phyloP scores from a whole-genome alignment of 2,113 vertebrate species.

The Kobus ellipsiprymnus region DNA sequence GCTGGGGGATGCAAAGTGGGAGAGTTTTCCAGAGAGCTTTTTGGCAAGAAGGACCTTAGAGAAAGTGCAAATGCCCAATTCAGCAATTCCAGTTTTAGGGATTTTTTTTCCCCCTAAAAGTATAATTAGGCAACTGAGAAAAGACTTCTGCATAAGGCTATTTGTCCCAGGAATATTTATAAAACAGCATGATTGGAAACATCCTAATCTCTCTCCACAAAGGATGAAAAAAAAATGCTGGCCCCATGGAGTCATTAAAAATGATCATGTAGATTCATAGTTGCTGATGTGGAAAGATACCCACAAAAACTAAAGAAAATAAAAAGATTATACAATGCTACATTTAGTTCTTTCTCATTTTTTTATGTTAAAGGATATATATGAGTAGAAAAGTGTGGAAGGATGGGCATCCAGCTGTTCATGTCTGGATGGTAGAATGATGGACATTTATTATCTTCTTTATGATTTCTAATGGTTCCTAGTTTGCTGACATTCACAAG shows the following conservation, averaged over 20 bases:
- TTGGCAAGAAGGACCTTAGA: background rate
- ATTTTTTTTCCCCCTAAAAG: background rate
- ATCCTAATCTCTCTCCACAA: background rate
- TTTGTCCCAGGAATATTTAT: background rate
- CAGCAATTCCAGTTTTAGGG: constrained; percentile 9
- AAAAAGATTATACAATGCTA: background rate
- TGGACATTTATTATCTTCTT: background rate
- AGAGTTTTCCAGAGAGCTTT: background rate
- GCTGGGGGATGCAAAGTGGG: background rate
- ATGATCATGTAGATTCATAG: background rate
- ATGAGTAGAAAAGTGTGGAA: background rate
- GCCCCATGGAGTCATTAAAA: background rate
- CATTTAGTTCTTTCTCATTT: background rate
- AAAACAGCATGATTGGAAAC: background rate
- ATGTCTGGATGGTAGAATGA: background rate
- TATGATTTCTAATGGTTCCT: background rate
- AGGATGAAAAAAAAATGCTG: background rate
- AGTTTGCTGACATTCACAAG: background rate
- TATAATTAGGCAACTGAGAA: background rate
- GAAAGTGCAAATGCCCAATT: background rate
- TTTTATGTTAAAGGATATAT: background rate
- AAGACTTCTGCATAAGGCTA: background rate
- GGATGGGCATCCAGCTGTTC: background rate
- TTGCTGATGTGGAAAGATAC: background rate
- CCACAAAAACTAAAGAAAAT: background rate